Base-by-base conservation (phyloP, 2,888 invertebrate species). In the Maniola hyperantus region DNA sequence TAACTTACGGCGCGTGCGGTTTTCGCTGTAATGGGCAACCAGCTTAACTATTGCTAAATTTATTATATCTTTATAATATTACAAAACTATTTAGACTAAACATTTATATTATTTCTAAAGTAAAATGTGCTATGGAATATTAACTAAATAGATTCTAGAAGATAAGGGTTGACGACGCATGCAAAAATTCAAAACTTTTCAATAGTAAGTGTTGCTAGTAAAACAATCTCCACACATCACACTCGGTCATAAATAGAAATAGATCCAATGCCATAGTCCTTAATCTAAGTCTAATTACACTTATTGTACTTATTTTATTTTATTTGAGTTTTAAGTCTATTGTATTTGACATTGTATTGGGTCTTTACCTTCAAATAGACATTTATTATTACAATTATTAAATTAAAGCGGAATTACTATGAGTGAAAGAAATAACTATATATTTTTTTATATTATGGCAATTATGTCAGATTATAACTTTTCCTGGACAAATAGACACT, bases 111-210 rank as follows among this genome's bases (percentile, higher is more conserved):
- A 36, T 26, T 26, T 60, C 60, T 64, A 54, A 34, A 54, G 6
- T 62, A 48, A 33, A 10, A 20, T 44, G 54, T 64, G 63, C 66
- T 69, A 67, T 64, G 36, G 36, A 61, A 18, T 39, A 63, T 26
- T 48, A 42, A 61, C 69, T 69, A 69, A 55, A 59, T 50, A 46
- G 48, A 53, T 13, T 65, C 69, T 69, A 69, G 58, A 69, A 69
- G 66, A 68, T 33, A 39, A 53, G 64, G 61, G 54, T 67, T 64
- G 57, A 42, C 48, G 57, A 42, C 48, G 44, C 69, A 69, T 69
- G 69, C 69, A 69, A 59, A 66, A 66, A 44, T 59, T 50, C 18
- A 62, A 66, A 53, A 51, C 34, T 53, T 26, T 26, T 50, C 55
- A 13, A 53, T 44, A 57, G 54, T 61, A 18, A 69, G 67, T 62